Evolutionary conservation across 2,888 invertebrate species (phyloP).

Genomic region (Polydesmus complanatus): DNA sequence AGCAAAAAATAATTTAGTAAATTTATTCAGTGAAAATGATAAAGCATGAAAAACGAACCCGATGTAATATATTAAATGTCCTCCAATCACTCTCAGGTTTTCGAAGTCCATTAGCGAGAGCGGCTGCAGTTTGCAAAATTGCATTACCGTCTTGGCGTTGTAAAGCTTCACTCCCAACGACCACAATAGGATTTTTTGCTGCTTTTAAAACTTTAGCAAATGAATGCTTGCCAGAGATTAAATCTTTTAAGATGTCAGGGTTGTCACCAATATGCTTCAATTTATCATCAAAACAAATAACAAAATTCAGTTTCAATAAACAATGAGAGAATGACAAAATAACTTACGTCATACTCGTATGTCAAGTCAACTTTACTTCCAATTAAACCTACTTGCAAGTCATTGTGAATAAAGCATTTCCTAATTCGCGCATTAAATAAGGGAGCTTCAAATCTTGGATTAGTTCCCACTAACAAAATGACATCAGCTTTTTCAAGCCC

Average conservation of each 20-base stretch:
- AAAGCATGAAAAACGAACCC: slow-evolving; percentile 43
- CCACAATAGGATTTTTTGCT: slow-evolving; percentile 78
- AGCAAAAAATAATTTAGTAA: background rate
- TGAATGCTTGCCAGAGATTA: slow-evolving; percentile 56
- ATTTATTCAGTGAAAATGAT: background rate
- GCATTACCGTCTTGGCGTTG: slow-evolving; percentile 62
- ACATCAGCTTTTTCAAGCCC: slow-evolving; percentile 87
- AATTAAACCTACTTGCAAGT: slow-evolving; percentile 66
- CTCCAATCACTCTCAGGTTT: slow-evolving; percentile 43
- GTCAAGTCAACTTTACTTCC: slow-evolving; percentile 85
- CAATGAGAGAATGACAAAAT: slow-evolving; percentile 1
- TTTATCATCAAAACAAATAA: background rate
- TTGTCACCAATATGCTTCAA: slow-evolving; percentile 51
- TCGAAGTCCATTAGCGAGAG: slow-evolving; percentile 41
- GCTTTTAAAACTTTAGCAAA: slow-evolving; percentile 51
- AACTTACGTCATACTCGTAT: slow-evolving; percentile 64
- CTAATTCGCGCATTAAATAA: slow-evolving; percentile 87
- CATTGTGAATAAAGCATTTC: slow-evolving; percentile 89
- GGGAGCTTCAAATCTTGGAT: slow-evolving; percentile 94
- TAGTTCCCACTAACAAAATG: slow-evolving; percentile 84
- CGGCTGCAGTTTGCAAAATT: slow-evolving; percentile 57
- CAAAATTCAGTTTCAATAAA: background rate
- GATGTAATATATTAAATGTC: slow-evolving; percentile 85
- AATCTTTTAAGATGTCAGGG: slow-evolving; percentile 53
- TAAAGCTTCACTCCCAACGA: slow-evolving; percentile 76